Evolutionary conservation across 2,888 invertebrate genomes (phyloP).

Genomic region (Actias luna): DNA sequence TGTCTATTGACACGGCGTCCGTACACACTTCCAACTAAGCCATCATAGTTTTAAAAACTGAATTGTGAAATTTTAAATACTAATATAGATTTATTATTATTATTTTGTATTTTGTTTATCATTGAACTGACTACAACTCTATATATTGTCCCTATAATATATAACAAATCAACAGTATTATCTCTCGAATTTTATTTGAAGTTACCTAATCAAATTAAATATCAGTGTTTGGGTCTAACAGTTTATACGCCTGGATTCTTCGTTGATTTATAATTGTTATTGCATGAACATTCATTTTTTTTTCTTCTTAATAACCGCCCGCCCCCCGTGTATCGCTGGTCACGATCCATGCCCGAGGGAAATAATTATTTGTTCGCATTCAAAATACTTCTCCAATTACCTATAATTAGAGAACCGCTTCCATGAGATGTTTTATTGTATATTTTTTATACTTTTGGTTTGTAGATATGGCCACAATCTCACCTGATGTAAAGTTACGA

Average conservation of each 20-base stretch:
- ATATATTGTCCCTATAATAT: conserved; percentile 16
- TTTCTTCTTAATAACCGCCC: conserved; percentile 6
- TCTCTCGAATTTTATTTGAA: conserved; percentile 21
- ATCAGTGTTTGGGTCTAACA: conserved; percentile 23
- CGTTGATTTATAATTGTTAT: conserved; percentile 28
- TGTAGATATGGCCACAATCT: too few relatives aligned
- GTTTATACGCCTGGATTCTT: conserved; percentile 24
- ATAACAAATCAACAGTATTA: conserved; percentile 24
- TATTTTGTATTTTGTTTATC: too few relatives aligned
- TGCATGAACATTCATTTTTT: conserved; percentile 5
- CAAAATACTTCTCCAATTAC: background rate
- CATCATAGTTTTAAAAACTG: too few relatives aligned
- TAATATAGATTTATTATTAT: too few relatives aligned
- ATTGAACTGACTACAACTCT: conserved; percentile 19
- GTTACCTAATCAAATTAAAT: conserved; percentile 21
- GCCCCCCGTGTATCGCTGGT: background rate
- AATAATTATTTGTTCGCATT: background rate
- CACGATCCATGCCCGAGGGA: background rate
- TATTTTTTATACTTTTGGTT: too few relatives aligned
- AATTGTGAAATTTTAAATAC: too few relatives aligned
- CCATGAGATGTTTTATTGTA: too few relatives aligned
- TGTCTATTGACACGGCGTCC: too few relatives aligned
- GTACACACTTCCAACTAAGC: too few relatives aligned
- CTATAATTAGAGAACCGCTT: too few relatives aligned
- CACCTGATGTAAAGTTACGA: too few relatives aligned